phyloP scores from a whole-genome alignment of 2,888 invertebrate species.

The Mycalesis mineus region DNA sequence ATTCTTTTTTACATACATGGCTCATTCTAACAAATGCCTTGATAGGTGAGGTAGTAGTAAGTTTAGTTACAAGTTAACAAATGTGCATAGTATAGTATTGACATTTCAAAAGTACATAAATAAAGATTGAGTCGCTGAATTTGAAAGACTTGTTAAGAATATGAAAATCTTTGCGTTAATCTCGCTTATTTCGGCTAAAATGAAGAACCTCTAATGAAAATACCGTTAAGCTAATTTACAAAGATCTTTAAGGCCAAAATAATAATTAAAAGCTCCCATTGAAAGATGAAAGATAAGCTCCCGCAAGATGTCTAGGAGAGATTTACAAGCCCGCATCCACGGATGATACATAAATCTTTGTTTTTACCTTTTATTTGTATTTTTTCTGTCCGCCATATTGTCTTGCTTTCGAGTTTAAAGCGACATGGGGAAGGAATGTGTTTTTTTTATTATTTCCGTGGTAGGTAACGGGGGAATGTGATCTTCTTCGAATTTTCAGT shows the following conservation, averaged over 20 bases:
- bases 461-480: background rate
- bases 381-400: constrained; percentile 19
- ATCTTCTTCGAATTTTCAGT: background rate
- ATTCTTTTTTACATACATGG: no score
- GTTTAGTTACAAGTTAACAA: no score
- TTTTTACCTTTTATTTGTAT: constrained; percentile 4
- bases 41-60: no score
- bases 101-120: no score
- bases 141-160: no score
- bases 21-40: no score
- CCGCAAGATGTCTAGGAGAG: constrained; percentile 13
- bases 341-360: constrained; percentile 20
- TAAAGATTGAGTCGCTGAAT: no score
- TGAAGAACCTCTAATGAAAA: background rate
- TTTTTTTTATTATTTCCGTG: constrained; percentile 14
- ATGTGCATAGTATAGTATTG: no score
- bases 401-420: constrained; percentile 18
- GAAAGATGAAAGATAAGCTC: constrained; percentile 7
- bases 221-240: background rate
- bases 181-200: background rate
- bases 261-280: constrained; percentile 2
- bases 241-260: background rate
- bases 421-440: constrained; percentile 17
- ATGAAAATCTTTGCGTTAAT: no score
- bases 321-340: constrained; percentile 18